Base-by-base conservation (phyloP, 2,797 vertebrate genomes). In the Labeo calbasu region DNA sequence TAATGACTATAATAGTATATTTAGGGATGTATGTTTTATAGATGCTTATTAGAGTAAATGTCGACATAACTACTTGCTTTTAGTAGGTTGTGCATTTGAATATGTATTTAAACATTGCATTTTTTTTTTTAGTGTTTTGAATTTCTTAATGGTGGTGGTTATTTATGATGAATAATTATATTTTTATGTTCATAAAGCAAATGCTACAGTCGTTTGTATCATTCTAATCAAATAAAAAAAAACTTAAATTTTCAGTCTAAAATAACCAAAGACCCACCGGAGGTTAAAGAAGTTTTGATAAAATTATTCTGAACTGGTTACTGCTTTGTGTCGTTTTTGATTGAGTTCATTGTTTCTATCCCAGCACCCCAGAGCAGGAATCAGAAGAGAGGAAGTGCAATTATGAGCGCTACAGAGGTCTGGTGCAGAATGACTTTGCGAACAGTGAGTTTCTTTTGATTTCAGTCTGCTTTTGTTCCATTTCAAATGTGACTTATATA, bases 401-500 rank as follows among this genome's bases (percentile, higher is more conserved):
- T 92, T 99, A 99, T 61, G 98, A 99, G 86, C 96, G 98, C 2
- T 99, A 99, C 90, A 92, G 98, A 79, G 98, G 98, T 14, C 92
- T 99, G 48, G 98, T 99, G 86, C 98, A 99, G 94, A 99, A 99
- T 13, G 98, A 99, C 92, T 99, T 98, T 3, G 97, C 98, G 0
- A 97, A 93, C 93, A 99, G 98, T 99, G 89, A 97, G 98, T 96
- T 61, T 81, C 53, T 17, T 8, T 78, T 21, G 4, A 13, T 32
- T 57, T 68, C 8, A 40, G 14, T 8, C 15, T n/a, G 23, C 71
- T 68, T 50, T 6, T 61, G 1, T 57, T 7, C 15, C 5, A 59
- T 19, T 66, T 25, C n/a, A 46, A 4, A 8, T 53, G 53, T 55
- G 15, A 81, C 82, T 63, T 46, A 84, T 63, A 83, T 76, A 12